Percentiles rank a stretch among this genome's conserved stretches.
These are phyloP conservation scores for Zaprionus ghesquierei DNA, from an alignment of 1,140 invertebrate genomes.

Conservation along the genomic window DNA sequence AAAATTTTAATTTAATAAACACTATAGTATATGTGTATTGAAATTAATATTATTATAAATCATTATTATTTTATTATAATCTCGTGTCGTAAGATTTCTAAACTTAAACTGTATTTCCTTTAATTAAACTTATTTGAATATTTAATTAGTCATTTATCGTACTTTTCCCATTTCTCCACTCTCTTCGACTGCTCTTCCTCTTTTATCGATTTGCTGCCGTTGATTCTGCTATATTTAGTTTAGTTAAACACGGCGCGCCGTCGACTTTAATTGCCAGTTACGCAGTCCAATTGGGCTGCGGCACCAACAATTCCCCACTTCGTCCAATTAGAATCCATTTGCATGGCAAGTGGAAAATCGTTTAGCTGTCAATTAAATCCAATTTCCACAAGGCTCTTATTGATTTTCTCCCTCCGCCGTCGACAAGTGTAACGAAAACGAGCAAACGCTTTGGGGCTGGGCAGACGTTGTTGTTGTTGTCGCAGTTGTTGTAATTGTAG, in stretches of 20 bases:
- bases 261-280: conserved; percentile 52
- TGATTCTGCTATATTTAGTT: neutral
- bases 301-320: too few relatives aligned
- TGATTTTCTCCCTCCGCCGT: conserved; percentile 72
- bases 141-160: neutral
- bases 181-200: neutral
- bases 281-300: conserved; percentile 36
- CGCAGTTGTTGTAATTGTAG: too few relatives aligned
- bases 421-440: too few relatives aligned
- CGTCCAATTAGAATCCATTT: conserved; percentile 60
- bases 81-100: too few relatives aligned
- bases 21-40: too few relatives aligned
- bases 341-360: conserved; percentile 69
- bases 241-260: neutral
- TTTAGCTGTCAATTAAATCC: conserved; percentile 79
- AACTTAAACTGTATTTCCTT: too few relatives aligned
- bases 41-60: too few relatives aligned
- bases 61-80: too few relatives aligned
- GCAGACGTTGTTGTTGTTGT: neutral
- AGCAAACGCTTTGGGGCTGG: conserved; percentile 7
- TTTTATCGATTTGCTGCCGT: neutral
- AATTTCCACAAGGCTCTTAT: conserved; percentile 68
- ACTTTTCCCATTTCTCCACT: neutral
- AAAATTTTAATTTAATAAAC: too few relatives aligned
- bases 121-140: too few relatives aligned